phyloP scores from a whole-genome alignment of 2,113 vertebrate genomes.

The Odontophorus gujanensis region DNA sequence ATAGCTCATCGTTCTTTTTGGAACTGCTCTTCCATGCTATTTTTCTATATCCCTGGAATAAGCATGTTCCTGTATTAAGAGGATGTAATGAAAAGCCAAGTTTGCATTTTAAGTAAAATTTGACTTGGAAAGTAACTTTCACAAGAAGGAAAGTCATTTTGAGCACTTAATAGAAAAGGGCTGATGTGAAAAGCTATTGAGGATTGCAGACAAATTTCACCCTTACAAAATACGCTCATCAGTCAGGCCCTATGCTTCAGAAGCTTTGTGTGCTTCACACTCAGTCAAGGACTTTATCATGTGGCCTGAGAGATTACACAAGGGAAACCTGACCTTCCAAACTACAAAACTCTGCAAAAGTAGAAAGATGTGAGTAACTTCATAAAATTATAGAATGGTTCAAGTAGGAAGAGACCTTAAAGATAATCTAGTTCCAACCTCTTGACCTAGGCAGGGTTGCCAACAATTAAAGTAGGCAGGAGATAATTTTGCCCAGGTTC shows the following conservation, averaged over 20 bases:
- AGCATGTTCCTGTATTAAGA: not conserved
- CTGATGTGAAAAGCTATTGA: not conserved
- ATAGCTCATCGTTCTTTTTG: not conserved
- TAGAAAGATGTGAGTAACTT: not conserved
- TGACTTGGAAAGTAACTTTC: not conserved
- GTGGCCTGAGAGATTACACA: not conserved
- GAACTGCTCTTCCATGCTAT: not conserved
- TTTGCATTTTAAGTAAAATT: not conserved
- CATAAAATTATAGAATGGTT: too few relatives aligned
- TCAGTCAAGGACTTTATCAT: not conserved
- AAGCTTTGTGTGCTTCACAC: not conserved
- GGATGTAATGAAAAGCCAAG: not conserved
- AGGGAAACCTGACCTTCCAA: not conserved
- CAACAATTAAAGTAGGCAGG: too few relatives aligned
- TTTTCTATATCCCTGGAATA: not conserved
- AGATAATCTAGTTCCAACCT: too few relatives aligned
- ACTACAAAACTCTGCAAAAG: conserved; percentile 3
- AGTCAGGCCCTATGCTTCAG: not conserved
- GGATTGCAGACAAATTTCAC: not conserved
- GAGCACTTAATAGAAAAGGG: not conserved
- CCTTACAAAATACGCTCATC: not conserved
- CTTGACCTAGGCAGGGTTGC: too few relatives aligned
- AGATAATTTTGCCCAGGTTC: too few relatives aligned
- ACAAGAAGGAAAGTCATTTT: rapidly evolving
- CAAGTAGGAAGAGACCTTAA: too few relatives aligned